Percentiles rank a stretch among this genome's conserved stretches.
phyloP scores from a whole-genome alignment of 2,888 invertebrate species.

The Tillus elongatus region DNA sequence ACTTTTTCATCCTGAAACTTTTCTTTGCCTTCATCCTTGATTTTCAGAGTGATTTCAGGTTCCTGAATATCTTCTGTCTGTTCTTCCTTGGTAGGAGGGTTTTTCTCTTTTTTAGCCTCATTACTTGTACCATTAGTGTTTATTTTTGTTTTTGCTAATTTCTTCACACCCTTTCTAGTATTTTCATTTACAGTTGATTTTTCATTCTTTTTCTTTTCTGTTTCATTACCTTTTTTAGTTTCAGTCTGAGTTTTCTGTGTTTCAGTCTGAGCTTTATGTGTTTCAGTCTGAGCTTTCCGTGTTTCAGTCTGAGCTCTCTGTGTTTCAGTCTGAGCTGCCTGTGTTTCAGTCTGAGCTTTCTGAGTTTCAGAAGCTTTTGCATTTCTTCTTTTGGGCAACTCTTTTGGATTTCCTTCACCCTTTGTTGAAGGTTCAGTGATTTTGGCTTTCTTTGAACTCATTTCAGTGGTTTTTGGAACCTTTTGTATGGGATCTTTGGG shows the following conservation, averaged over 20 bases:
- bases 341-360: conserved; percentile 17
- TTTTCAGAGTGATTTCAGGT: conserved; percentile 26
- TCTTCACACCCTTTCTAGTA: conserved; percentile 18
- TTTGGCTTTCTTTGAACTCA: conserved; percentile 10
- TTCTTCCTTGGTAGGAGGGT: neutral
- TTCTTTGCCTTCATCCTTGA: conserved; percentile 28
- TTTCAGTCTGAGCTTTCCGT: too few species aligned
- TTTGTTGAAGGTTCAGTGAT: too few species aligned
- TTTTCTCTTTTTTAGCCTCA: neutral
- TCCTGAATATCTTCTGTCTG: conserved; percentile 13
- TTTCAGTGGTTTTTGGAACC: conserved; percentile 8
- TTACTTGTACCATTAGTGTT: neutral
- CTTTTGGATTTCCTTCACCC: conserved; percentile 17
- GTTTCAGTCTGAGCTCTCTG: too few species aligned
- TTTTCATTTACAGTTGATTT: conserved; percentile 19
- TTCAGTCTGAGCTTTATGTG: conserved; percentile 12
- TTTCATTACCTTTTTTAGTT: conserved; percentile 13
- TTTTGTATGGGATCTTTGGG: too few species aligned
- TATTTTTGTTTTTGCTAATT: neutral
- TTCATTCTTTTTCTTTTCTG: conserved; percentile 14
- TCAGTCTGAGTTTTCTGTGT: conserved; percentile 14
- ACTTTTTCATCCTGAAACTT: conserved; percentile 20
- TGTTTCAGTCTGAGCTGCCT: too few species aligned
- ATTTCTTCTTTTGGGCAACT: conserved; percentile 22
- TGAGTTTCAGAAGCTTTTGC: conserved; percentile 15